Evolutionary conservation across 2,888 invertebrate species (phyloP), one percentile per base, ranked within the genome.

Genomic region (Euproctis similis): DNA sequence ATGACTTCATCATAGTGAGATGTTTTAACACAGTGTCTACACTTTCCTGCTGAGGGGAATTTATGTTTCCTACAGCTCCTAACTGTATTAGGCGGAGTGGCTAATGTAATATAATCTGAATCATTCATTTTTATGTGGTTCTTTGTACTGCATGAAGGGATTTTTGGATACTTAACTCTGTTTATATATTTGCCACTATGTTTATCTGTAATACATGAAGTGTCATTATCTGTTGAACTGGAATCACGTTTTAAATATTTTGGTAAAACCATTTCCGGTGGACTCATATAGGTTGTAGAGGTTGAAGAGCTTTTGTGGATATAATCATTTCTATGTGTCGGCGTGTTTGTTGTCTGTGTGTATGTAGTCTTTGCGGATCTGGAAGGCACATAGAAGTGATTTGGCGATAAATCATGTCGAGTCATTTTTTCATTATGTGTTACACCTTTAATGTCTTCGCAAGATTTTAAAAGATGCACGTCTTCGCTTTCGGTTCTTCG

Each of bases 211-310:
- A n/a, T n/a, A n/a, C n/a, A n/a, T 4, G 14, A 4, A 6, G 4
- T 14, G 4, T 14, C 14, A 25, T 8, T 30, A 3, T 26, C 17
- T 5, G 12, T 13, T 9, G 25, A 12, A 8, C n/a, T 16, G 2
- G 10, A n/a, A 3, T n/a, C 17, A 10, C 47, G 48, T 51, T 42
- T 70, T 19, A 81, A 44, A 41, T 58, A 73, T 36, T 58, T 59
- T 0, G 84, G 84, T 30, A 78, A 40, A 7, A 85, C 62, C 37
- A 71, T 48, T 35, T 85, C 85, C 20, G 85, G 85, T 4, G 85
- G 85, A 38, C 85, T 85, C 82, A 85, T 73, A 37, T 85, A 85
- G 0, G 84, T 72, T 6, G 85, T 85, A 2, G 85, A 85, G 8
- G 82, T 81, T 1, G 85, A 82, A 8, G 85, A 84, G 44, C 82